Conservation (phyloP, 2,888 invertebrate genomes). For the Drosophila fungiperda region DNA sequence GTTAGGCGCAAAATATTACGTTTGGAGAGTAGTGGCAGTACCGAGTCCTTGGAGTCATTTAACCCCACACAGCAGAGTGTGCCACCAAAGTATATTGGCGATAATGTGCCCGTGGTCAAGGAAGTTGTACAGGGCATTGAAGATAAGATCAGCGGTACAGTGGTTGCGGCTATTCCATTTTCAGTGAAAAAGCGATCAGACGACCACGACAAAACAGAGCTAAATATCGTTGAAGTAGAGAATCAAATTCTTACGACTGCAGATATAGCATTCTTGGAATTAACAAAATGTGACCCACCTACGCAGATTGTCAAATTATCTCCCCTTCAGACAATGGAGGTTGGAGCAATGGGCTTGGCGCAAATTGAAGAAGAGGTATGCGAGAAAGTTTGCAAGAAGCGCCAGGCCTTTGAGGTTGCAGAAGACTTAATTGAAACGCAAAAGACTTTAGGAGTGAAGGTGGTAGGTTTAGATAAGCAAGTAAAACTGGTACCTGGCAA, state of each 20-base stretch:
- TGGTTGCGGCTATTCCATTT: slow-evolving; percentile 73
- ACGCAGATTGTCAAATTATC: slow-evolving; percentile 64
- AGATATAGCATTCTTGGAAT: slow-evolving; percentile 68
- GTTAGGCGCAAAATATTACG: slow-evolving; percentile 87
- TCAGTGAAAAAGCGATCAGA: slow-evolving; percentile 80
- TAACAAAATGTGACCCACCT: slow-evolving; percentile 65
- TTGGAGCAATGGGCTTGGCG: slow-evolving; percentile 40
- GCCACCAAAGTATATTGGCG: slow-evolving; percentile 64
- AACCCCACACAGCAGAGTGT: slow-evolving; percentile 22
- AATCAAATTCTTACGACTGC: slow-evolving; percentile 73
- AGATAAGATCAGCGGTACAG: slow-evolving; percentile 84
- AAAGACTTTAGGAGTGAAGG: slow-evolving; percentile 72
- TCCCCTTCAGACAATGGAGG: slow-evolving; percentile 64
- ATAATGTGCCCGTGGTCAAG: slow-evolving; percentile 86
- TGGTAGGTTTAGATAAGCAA: slow-evolving; percentile 60
- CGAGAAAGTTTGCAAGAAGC: slow-evolving; percentile 78
- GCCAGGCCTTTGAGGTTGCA: slow-evolving; percentile 76
- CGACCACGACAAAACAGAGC: slow-evolving; percentile 42
- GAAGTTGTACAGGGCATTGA: slow-evolving; percentile 87
- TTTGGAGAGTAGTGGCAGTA: slow-evolving; percentile 84
- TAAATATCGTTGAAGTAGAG: slow-evolving; percentile 67
- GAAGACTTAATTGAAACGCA: slow-evolving; percentile 74
- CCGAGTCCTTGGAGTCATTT: slow-evolving; percentile 60
- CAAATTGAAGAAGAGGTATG: slow-evolving; percentile 78
- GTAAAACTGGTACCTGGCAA: slow-evolving; percentile 62